Evolutionary conservation across 1,140 invertebrate genomes (phyloP), one percentile per base, ranked within the genome.

Genomic region (Eufriesea mexicana): DNA sequence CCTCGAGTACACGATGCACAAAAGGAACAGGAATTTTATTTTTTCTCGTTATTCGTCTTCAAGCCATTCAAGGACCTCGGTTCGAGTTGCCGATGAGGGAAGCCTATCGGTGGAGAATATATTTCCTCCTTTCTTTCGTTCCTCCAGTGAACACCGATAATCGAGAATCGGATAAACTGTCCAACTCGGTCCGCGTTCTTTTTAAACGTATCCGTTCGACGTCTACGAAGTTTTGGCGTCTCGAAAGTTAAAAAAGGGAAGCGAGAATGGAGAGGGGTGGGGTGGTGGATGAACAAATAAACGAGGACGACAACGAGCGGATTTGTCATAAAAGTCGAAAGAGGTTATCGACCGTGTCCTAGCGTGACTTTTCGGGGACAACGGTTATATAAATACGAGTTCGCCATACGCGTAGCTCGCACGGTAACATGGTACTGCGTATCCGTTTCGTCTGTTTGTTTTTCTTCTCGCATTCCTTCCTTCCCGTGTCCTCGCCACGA

Each of bases 141-240:
- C 25, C 28, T 23, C 28, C 14, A 20, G 12, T 12, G 25, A 25
- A 23, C 16, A 14, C 55, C 57, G 55, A 78, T 73, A 79, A 73
- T 80, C 59, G 70, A 62, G 59, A 80, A 80, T 80, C 78, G 78
- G 18, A 64, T 73, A 73, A 73, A 62, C 51, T 23, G 64, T 70
- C 23, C 57, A 35, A 72, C 25, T 45, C 28, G 47, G 49, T 54
- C 28, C 54, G n/a, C 51, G 42, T 59, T 16, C 9, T 4, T 81
- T 55, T 51, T 10, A 12, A 28, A 76, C 42, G 64, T 68, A 76
- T 82, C 62, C 51, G 59, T 42, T 35, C 49, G 42, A 35, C 49
- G 67, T 72, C 67, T 79, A 28, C 28, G 8, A 83, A 83, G 73
- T 82, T 82, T 82, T 51, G 45, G 20, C 42, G 73, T 76, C 79